Percentiles rank a stretch among this genome's conserved stretches.
phyloP scores from a whole-genome alignment of 2,797 vertebrate genomes.

The Anomalospiza imberbis region DNA sequence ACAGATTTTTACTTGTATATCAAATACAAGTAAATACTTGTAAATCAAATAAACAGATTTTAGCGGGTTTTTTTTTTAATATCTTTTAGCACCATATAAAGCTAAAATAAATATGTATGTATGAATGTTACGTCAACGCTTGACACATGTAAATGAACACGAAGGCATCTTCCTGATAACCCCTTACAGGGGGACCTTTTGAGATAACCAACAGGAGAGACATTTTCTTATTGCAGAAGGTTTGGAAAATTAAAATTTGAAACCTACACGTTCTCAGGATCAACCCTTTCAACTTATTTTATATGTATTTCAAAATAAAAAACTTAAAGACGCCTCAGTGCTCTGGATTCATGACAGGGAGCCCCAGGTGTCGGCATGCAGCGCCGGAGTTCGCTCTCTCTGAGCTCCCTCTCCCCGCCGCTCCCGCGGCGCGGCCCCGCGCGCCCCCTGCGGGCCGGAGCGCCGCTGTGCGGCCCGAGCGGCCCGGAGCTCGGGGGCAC shows the following conservation, averaged over 20 bases:
- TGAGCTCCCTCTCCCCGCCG: too few species aligned
- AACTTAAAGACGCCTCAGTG: neutral
- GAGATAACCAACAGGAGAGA: neutral
- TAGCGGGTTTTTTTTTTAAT: neutral
- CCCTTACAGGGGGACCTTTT: neutral
- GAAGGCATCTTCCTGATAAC: neutral
- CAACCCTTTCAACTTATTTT: neutral
- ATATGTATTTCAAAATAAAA: neutral
- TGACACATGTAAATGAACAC: neutral
- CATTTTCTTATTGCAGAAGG: neutral
- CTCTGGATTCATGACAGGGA: neutral
- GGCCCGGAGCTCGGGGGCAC: neutral
- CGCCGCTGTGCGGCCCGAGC: neutral
- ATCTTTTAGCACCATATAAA: neutral
- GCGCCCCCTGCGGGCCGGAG: neutral
- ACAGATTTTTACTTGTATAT: neutral
- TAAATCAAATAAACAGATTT: neutral
- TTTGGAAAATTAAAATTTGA: neutral
- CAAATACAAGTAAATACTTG: neutral
- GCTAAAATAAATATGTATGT: neutral
- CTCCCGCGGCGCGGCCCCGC: neutral
- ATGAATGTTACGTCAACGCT: neutral
- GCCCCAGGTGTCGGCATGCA: neutral
- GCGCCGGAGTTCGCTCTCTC: too few species aligned
- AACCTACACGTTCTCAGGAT: neutral